Conservation (phyloP, 2,113 vertebrate genomes). For the Talpa occidentalis region DNA sequence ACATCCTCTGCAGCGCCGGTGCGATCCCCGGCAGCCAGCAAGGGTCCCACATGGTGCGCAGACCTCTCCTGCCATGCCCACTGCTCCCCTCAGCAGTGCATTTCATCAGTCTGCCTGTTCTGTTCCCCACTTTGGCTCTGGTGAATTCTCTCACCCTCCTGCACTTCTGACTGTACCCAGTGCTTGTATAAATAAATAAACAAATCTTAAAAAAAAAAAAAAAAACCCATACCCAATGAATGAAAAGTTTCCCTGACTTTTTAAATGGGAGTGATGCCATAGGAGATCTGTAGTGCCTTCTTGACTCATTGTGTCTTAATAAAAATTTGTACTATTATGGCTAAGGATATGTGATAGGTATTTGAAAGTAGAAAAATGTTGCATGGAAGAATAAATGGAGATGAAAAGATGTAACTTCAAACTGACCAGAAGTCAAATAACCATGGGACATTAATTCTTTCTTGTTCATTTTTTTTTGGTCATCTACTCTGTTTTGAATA, state of each 20-base stretch:
- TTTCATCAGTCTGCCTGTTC: no score
- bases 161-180: no score
- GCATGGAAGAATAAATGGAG: not conserved
- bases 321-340: not conserved
- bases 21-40: no score
- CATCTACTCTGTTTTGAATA: not conserved
- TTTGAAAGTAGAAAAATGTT: not conserved
- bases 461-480: not conserved
- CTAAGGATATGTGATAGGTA: not conserved
- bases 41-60: no score
- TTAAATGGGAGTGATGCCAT: not conserved
- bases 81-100: no score
- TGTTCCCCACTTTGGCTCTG: no score
- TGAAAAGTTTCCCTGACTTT: not conserved
- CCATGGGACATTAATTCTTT: not conserved
- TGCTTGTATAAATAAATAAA: no score
- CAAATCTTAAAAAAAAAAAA: no score
- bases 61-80: no score
- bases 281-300: not conserved
- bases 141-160: no score
- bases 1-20: no score
- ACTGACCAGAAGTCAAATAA: not conserved
- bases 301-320: not conserved
- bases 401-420: not conserved
- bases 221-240: not conserved